A percentile compares a stretch with the other conserved stretches of the same genome.
These are phyloP conservation scores for Sander vitreus DNA, from an alignment of 2,113 vertebrate genomes.

Conservation along the genomic window DNA sequence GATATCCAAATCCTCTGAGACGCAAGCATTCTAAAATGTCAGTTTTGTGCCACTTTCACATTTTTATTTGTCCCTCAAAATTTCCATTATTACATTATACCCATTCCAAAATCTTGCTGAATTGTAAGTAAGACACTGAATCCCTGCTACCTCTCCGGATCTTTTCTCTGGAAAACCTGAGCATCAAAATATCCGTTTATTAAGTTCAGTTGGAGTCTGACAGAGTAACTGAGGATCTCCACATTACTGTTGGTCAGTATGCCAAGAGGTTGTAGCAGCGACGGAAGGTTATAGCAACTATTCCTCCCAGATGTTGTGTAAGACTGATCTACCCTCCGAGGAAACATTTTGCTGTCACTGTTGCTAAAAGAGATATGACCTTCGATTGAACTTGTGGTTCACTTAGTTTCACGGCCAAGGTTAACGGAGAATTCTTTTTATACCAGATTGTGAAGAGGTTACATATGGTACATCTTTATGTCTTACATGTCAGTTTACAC, in stretches of 20 bases:
- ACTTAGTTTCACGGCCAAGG: slow-evolving; percentile 13
- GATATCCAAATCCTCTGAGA: not conserved
- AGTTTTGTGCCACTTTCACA: not conserved
- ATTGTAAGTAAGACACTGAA: not conserved
- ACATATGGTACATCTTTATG: slow-evolving; percentile 9
- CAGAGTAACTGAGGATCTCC: slow-evolving; percentile 7
- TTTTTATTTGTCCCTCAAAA: not conserved
- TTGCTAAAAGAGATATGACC: slow-evolving; percentile 32
- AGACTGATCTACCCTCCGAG: slow-evolving; percentile 28
- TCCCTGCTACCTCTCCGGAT: not conserved
- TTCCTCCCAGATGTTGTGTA: slow-evolving; percentile 44
- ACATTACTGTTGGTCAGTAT: not conserved
- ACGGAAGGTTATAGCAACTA: slow-evolving; percentile 11
- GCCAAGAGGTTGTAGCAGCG: slow-evolving; percentile 8
- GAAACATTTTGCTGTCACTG: slow-evolving; percentile 20
- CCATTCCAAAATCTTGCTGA: not conserved
- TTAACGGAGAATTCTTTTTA: slow-evolving; percentile 1
- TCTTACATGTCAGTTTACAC: not conserved
- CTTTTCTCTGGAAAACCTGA: not conserved
- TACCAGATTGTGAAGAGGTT: slow-evolving; percentile 16
- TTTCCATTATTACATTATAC: not conserved
- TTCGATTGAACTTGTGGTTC: slow-evolving; percentile 41
- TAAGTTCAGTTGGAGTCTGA: not conserved
- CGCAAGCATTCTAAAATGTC: not conserved
- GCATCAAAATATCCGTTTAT: slow-evolving; percentile 9